Evolutionary conservation across 2,113 vertebrate genomes (phyloP).

Genomic region (Turdus rufiventris): DNA sequence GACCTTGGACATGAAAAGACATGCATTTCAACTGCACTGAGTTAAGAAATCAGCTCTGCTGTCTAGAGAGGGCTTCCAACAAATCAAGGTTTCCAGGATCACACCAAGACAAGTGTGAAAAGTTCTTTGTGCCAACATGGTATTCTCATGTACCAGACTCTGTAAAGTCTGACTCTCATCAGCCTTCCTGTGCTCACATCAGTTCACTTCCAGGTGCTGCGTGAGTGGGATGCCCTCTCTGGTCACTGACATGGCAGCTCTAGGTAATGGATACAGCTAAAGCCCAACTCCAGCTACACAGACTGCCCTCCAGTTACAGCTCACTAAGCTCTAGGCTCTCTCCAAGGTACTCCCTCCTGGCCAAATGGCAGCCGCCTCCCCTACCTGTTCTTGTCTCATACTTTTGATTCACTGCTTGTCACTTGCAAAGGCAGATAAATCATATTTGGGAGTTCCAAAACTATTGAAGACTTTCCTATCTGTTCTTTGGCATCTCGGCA

Average conservation of each 20-base stretch:
- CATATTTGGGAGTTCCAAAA: background rate
- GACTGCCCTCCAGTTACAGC: background rate
- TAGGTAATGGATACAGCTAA: fast-evolving
- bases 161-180: background rate
- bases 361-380: background rate
- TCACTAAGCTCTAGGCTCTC: background rate
- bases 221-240: background rate
- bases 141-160: background rate
- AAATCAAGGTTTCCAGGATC: background rate
- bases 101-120: background rate
- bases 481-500: background rate
- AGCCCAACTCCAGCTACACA: background rate
- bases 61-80: background rate
- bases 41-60: background rate
- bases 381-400: background rate
- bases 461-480: background rate
- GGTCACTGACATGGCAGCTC: background rate
- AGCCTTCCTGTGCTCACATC: background rate
- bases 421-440: background rate
- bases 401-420: background rate
- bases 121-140: background rate
- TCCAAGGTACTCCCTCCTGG: background rate
- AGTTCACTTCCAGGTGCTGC: background rate
- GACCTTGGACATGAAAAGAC: background rate
- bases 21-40: background rate